Conservation (phyloP, 2,888 invertebrate genomes). For the Caenorhabditis wallacei region DNA sequence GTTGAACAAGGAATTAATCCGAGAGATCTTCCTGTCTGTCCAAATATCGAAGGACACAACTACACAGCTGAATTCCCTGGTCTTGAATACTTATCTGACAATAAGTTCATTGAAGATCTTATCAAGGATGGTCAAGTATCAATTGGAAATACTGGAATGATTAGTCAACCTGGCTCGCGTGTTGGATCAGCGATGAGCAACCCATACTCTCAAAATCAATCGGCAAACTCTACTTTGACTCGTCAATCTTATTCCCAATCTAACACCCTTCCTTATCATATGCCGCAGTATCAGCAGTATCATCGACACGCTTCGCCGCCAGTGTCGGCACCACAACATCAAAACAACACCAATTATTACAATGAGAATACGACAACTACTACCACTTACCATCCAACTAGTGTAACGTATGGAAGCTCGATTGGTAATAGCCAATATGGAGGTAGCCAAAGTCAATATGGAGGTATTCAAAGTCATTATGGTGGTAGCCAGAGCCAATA, state of each 20-base stretch:
- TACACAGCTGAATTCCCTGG: constrained; percentile 71
- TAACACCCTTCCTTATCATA: constrained; percentile 53
- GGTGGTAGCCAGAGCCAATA: constrained; percentile 47
- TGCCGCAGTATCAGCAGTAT: constrained; percentile 33
- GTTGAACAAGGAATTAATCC: constrained; percentile 54
- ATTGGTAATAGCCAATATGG: constrained; percentile 40
- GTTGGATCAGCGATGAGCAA: constrained; percentile 57
- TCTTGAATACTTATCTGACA: constrained; percentile 68
- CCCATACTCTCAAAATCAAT: constrained; percentile 44
- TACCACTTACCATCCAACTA: constrained; percentile 50
- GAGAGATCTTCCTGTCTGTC: constrained; percentile 57
- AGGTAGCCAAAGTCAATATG: constrained; percentile 26
- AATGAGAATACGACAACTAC: constrained; percentile 50
- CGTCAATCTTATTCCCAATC: constrained; percentile 52
- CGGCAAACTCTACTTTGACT: constrained; percentile 51
- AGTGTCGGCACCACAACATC: constrained; percentile 38
- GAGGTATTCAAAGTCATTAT: constrained; percentile 35
- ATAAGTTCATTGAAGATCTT: constrained; percentile 65
- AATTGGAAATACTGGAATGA: constrained; percentile 54
- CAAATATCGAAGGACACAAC: constrained; percentile 68
- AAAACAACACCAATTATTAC: constrained; percentile 63
- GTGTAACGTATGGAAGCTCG: constrained; percentile 43
- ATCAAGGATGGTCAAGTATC: constrained; percentile 64
- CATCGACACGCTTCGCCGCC: constrained; percentile 36
- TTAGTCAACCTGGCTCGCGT: constrained; percentile 62